Base-by-base conservation (phyloP, 2,888 invertebrate species). In the Unio pictorum region DNA sequence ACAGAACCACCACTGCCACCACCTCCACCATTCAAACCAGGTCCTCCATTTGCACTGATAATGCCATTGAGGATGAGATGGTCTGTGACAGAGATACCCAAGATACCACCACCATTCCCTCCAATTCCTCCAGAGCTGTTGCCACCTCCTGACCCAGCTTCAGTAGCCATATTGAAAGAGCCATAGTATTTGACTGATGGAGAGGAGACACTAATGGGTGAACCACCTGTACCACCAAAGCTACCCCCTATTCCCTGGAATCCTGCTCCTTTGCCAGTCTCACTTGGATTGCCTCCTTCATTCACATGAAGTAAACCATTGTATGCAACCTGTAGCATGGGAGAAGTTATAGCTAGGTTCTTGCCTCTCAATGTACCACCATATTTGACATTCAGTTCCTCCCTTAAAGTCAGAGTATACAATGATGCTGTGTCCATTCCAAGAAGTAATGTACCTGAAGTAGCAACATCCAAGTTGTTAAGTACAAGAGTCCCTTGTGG, bases 171-270 rank as follows among this genome's bases (percentile, higher is more conserved):
- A 30, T 72, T 69, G 18, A 58, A 60, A 6, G 64, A 65, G 11
- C 79, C 83, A 55, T 73, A 71, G 64, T 72, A 75, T 15, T 67
- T 67, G 56, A 45, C 60, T 28, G 59, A 23, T 18, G 80, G 72
- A 58, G 55, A 20, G 11, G 64, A 58, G 17, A 68, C 70, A 55
- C 69, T 63, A n/a, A 11, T 55, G 2, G 81, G 73, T 1, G 28
- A n/a, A 11, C 85, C 85, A 55, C 85, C 85, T 34, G 73, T 70
- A n/a, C 85, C 85, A 30, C 85, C 85, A 75, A 80, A 67, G 61
- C 78, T 81, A 1, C 76, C 85, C 34, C 84, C 85, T 15, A 76
- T 72, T 20, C 82, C 83, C 60, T 64, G 69, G 1, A 23, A 18
- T 26, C 78, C 80, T 62, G 71, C 73, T 28, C 70, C 73, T 8